phyloP scores from a whole-genome alignment of 1,140 invertebrate species.

The Anagrus nilaparvatae region DNA sequence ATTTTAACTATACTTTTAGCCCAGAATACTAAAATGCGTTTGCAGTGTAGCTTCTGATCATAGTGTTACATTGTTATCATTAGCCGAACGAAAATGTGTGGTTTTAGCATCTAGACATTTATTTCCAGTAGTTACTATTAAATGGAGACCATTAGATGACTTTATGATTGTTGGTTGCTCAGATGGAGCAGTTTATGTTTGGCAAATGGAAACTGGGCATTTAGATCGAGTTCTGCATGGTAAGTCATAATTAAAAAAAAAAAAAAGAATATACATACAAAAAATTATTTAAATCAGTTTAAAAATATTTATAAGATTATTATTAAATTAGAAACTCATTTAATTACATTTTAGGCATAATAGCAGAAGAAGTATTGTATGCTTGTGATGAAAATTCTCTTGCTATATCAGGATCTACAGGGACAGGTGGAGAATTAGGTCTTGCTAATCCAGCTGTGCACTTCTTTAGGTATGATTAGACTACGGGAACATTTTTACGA shows the following conservation, averaged over 20 bases:
- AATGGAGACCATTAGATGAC: conserved; percentile 95
- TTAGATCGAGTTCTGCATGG: conserved; percentile 90
- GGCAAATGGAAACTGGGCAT: conserved; percentile 99
- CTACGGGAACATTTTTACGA: no score
- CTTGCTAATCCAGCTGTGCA: conserved; percentile 88
- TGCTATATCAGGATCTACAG: conserved; percentile 43
- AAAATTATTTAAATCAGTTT: neutral
- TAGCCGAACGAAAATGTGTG: conserved; percentile 91
- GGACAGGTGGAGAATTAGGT: conserved; percentile 58
- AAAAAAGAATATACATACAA: no score
- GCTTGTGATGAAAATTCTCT: conserved; percentile 86
- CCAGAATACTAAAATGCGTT: conserved; percentile 86
- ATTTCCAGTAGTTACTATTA: conserved; percentile 91
- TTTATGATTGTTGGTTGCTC: conserved; percentile 97
- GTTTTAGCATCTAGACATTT: conserved; percentile 91
- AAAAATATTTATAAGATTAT: neutral
- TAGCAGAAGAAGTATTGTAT: conserved; percentile 90
- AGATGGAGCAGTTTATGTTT: conserved; percentile 96
- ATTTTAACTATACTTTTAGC: conserved; percentile 44
- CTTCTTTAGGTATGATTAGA: conserved; percentile 64
- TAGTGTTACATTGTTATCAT: conserved; percentile 86
- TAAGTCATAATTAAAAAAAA: no score
- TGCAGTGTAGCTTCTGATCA: conserved; percentile 97
- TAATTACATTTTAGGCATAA: conserved; percentile 55
- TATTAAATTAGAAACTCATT: conserved; percentile 8